Evolutionary conservation across 2,797 vertebrate genomes (phyloP).

Genomic region (Diceros bicornis): DNA sequence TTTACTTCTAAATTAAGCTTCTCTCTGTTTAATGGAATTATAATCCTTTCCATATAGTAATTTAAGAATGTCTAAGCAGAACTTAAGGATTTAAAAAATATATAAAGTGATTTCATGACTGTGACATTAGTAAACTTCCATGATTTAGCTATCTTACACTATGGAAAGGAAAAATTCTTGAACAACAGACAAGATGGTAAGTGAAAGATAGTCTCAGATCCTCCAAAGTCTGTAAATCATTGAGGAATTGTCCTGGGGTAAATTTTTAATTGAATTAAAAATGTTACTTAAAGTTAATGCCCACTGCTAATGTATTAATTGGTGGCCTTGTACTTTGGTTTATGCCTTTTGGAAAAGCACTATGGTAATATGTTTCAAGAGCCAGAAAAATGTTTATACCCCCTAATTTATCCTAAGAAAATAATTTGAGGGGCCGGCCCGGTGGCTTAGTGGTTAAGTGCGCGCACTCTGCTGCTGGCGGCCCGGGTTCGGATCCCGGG

Average conservation of each 20-base stretch:
- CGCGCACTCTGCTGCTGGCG: too few relatives aligned
- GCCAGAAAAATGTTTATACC: not conserved
- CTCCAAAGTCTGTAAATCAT: not conserved
- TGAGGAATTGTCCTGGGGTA: not conserved
- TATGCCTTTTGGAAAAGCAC: not conserved
- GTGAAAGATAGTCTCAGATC: not conserved
- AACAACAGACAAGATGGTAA: not conserved
- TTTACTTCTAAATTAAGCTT: constrained; percentile 8
- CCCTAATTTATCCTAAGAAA: not conserved
- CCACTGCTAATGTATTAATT: not conserved
- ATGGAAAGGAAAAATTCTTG: not conserved
- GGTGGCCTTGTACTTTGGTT: not conserved
- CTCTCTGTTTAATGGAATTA: not conserved
- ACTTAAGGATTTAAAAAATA: not conserved
- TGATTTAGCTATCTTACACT: not conserved
- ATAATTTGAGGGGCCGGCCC: not conserved
- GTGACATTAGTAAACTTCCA: not conserved
- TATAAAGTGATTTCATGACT: not conserved
- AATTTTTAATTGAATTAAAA: constrained; percentile 29
- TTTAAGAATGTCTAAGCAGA: not conserved
- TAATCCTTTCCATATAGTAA: not conserved
- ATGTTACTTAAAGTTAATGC: not conserved
- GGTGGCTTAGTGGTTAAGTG: too few relatives aligned
- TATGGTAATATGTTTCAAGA: not conserved
- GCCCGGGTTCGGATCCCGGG: too few relatives aligned